These are phyloP conservation scores for Corvus cornix DNA, from an alignment of 2,113 vertebrate species.

Conservation along the genomic window DNA sequence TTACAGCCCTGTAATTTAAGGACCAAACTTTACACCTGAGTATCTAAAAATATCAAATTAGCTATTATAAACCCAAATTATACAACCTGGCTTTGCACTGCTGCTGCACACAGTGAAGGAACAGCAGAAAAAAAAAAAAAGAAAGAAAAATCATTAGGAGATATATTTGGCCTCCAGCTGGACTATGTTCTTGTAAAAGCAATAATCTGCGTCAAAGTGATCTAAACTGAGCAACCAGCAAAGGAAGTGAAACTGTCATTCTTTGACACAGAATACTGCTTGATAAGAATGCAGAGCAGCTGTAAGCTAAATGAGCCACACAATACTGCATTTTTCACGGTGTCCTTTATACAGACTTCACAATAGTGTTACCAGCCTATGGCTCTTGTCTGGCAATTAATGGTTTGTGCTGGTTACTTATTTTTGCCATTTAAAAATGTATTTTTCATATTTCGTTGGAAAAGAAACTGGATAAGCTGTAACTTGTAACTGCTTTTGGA, in stretches of 20 bases:
- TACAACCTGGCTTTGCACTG: background rate
- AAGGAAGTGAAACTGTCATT: constrained; percentile 39
- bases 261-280: background rate
- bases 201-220: constrained; percentile 30
- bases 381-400: background rate
- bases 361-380: background rate
- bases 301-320: constrained; percentile 1
- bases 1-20: background rate
- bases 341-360: background rate
- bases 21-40: background rate
- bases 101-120: background rate
- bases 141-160: background rate
- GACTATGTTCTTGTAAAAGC: constrained; percentile 14
- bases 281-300: constrained; percentile 31
- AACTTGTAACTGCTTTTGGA: background rate
- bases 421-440: background rate
- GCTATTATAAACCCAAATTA: background rate
- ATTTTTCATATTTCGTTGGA: background rate
- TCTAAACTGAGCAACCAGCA: constrained; percentile 14
- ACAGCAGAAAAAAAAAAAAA: background rate
- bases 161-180: constrained; percentile 24
- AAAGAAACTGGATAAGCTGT: background rate
- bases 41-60: background rate
- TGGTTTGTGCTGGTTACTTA: background rate
- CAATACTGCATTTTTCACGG: background rate